These are phyloP conservation scores for Dasypogon diadema DNA, from an alignment of 2,888 invertebrate species.

Conservation along the genomic window DNA sequence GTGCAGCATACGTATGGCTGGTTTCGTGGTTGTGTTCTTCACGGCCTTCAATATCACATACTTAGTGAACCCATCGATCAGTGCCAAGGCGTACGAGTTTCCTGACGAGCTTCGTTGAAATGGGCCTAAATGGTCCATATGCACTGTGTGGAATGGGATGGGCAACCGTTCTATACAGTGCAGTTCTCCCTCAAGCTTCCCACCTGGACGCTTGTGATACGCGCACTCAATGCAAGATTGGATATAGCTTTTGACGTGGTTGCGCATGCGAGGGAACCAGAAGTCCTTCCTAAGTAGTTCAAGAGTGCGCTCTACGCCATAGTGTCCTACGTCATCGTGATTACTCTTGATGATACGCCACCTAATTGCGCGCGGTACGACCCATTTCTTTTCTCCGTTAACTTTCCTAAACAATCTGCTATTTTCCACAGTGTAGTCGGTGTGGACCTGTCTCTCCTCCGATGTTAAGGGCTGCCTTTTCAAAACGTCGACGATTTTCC, in stretches of 20 bases:
- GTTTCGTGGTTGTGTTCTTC: too few species aligned
- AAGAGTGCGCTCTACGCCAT: conserved; percentile 20
- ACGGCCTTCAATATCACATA: too few species aligned
- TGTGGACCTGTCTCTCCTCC: neutral
- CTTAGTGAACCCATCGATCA: too few species aligned
- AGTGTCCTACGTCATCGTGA: conserved; percentile 35
- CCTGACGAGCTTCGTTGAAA: too few species aligned
- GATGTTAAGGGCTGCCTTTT: too few species aligned
- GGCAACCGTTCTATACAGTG: neutral
- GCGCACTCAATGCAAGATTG: neutral
- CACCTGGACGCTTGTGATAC: neutral
- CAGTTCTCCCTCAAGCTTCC: neutral
- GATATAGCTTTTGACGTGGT: conserved; percentile 7
- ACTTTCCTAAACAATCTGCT: neutral
- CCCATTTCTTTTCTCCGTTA: neutral
- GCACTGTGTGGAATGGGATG: too few species aligned
- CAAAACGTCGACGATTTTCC: neutral
- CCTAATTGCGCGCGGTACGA: conserved; percentile 10
- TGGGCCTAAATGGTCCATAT: too few species aligned
- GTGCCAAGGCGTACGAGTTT: too few species aligned
- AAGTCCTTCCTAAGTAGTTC: neutral
- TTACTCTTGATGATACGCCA: conserved; percentile 23
- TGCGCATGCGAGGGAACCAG: conserved; percentile 32
- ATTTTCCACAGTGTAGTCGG: neutral
- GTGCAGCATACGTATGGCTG: too few species aligned